Evolutionary conservation across 2,113 vertebrate species (phyloP).

Genomic region (Condylura cristata): DNA sequence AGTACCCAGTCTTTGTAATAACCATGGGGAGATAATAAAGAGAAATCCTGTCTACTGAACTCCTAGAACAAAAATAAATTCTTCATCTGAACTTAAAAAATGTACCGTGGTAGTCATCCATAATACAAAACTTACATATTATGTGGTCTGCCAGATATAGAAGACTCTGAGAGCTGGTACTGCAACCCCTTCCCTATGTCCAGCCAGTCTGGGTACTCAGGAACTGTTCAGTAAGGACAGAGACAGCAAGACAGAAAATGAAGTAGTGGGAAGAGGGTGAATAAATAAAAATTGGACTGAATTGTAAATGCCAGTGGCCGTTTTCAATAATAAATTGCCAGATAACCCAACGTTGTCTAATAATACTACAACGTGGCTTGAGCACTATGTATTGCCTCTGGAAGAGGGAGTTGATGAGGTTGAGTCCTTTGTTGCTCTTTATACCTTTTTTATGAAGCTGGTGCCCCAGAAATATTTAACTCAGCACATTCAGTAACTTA

Average conservation of each 20-base stretch:
- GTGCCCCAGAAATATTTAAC: not conserved
- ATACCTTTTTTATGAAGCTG: not conserved
- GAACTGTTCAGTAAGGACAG: not conserved
- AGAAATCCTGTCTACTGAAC: not conserved
- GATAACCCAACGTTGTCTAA: not conserved
- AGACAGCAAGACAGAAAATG: not conserved
- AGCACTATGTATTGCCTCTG: not conserved
- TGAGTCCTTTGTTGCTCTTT: not conserved
- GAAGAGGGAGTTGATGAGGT: not conserved
- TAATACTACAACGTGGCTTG: not conserved
- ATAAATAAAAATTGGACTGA: not conserved
- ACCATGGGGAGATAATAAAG: not conserved
- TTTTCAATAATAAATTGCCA: not conserved
- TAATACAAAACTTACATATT: not conserved
- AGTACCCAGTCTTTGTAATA: not conserved
- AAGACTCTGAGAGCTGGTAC: not conserved
- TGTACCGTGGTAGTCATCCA: not conserved
- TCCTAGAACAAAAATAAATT: not conserved
- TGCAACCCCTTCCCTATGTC: not conserved
- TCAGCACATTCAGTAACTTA: not conserved
- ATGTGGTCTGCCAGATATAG: not conserved
- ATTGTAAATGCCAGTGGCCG: not conserved
- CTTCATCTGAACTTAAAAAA: not conserved
- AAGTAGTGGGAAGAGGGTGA: not conserved
- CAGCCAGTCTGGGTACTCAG: not conserved